Evolutionary conservation across 1,140 invertebrate genomes (phyloP), one percentile per base, ranked within the genome.

Genomic region (Diorhabda carinulata): DNA sequence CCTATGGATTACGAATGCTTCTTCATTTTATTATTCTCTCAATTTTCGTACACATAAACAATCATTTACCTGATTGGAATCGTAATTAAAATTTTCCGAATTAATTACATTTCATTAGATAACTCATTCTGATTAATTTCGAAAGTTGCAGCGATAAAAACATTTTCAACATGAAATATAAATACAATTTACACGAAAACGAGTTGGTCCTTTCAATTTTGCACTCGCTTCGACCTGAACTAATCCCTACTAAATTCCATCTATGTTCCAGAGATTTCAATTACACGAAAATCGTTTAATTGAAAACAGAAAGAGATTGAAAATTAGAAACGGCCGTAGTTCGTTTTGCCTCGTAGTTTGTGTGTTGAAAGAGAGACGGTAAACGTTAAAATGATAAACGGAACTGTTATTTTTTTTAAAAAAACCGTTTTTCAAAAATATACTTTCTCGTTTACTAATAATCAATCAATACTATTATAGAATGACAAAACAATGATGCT

Each of bases 211-310:
- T 6, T n/a, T 52, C 47, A 52, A 52, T 52, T 52, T n/a, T 52
- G 47, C n/a, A 8, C 6, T 25, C 25, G 25, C 25, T 25, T 25
- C 25, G 25, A 25, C 25, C 47, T n/a, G 47, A n/a, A 52, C 6
- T 52, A 52, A 52, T 52, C 47, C n/a, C 6, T 52, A 52, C 47
- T 52, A 43, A 65, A 65, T 65, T 52, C 41, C 52, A 43, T 56
- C 56, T 9, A 56, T 65, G 47, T 65, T 57, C 52, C 47, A 65
- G 47, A 65, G 64, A 65, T 65, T 65, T 65, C 64, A 65, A 65
- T 65, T 65, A 65, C 64, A 65, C 9, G 52, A n/a, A 52, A 65
- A 65, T 57, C 64, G 64, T 65, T 65, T 65, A 65, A 65, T 65
- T 65, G 64, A 65, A 57, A 57, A 40, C 64, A 65, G 8, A 45